A percentile compares a stretch with the other conserved stretches of the same genome.
phyloP scores from a whole-genome alignment of 2,797 vertebrate species.

The Lepilemur ruficaudatus region DNA sequence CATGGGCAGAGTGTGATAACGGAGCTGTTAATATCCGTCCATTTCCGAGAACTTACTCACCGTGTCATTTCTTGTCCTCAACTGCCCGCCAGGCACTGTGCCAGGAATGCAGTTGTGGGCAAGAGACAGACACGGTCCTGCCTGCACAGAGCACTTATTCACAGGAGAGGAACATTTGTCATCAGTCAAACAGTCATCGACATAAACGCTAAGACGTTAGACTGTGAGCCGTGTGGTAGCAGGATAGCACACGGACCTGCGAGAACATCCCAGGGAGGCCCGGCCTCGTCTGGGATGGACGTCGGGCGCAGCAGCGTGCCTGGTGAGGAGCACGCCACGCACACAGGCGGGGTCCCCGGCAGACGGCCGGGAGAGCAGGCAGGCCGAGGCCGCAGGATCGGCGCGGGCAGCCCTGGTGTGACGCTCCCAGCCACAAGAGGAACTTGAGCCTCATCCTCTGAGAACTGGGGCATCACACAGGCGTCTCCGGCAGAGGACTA shows the following conservation, averaged over 20 bases:
- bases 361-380: not conserved
- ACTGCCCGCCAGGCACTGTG: not conserved
- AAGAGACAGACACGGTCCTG: not conserved
- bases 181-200: not conserved
- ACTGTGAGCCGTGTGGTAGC: not conserved
- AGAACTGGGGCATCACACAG: not conserved
- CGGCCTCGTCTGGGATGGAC: not conserved
- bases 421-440: not conserved
- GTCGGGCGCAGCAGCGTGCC: too few relatives aligned
- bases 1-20: not conserved
- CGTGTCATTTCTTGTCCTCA: not conserved
- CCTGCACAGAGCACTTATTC: not conserved
- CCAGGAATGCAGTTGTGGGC: not conserved
- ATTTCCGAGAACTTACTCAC: not conserved
- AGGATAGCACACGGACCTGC: not conserved
- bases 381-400: not conserved
- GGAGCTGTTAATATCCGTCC: not conserved
- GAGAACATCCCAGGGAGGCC: not conserved
- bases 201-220: not conserved
- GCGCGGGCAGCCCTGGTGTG: not conserved
- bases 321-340: not conserved
- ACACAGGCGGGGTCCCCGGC: not conserved
- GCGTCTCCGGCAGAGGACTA: not conserved
- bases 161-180: not conserved
- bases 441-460: not conserved